Evolutionary conservation across 2,797 vertebrate species (phyloP).

Genomic region (Microcaecilia unicolor): DNA sequence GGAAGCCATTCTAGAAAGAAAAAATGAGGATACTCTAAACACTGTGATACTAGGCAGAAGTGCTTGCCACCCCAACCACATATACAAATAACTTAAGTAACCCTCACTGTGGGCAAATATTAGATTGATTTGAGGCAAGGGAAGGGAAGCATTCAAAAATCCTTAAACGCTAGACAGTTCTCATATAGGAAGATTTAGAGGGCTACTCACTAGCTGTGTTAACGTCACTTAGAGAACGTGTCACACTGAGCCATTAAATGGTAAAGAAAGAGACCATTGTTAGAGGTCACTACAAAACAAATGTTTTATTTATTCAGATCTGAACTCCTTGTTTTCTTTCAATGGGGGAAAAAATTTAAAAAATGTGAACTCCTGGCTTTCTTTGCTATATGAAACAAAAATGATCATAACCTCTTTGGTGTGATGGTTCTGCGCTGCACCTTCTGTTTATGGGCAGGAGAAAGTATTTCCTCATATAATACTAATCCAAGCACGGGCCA

Average conservation of each 20-base stretch:
- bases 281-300: slow-evolving; percentile 15
- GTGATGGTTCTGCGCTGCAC: no score
- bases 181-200: slow-evolving; percentile 28
- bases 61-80: no score
- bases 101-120: no score
- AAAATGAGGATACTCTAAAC: no score
- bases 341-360: not conserved
- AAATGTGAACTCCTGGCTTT: slow-evolving; percentile 2
- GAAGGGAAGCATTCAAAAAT: no score
- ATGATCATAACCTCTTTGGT: no score
- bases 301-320: slow-evolving; percentile 3
- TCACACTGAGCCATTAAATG: not conserved
- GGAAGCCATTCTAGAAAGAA: no score
- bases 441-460: slow-evolving; percentile 2
- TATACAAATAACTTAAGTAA: no score
- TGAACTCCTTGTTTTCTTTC: slow-evolving; percentile 5
- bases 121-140: no score
- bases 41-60: no score
- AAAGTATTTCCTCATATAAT: slow-evolving; percentile 14
- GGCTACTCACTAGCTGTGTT: no score
- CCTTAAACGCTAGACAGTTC: no score
- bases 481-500: slow-evolving; percentile 11
- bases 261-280: not conserved
- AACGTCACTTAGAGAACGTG: slow-evolving; percentile 12
- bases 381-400: slow-evolving; percentile 2